Evolutionary conservation across 1,140 invertebrate genomes (phyloP).

Genomic region (Rhizoglyphus robini): DNA sequence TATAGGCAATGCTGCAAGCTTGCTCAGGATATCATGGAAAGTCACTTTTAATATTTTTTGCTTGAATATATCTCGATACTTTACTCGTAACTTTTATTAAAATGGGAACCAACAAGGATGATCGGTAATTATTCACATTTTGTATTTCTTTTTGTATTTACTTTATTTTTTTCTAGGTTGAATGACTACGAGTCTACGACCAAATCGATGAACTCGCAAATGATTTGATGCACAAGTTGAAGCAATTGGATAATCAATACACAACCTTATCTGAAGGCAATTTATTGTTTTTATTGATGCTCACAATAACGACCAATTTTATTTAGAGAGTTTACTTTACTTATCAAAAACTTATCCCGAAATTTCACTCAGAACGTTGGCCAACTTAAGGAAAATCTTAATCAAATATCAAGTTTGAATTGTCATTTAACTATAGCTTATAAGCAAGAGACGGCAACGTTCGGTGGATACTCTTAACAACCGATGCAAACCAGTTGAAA

Average conservation of each 20-base stretch:
- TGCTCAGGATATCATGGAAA: no score
- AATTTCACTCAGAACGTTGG: background rate
- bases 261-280: background rate
- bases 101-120: no score
- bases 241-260: constrained; percentile 16
- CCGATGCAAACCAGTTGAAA: constrained; percentile 34
- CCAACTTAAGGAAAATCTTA: constrained; percentile 5
- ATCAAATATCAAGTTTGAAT: background rate
- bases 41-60: no score
- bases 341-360: background rate
- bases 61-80: no score
- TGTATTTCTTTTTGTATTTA: no score
- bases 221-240: constrained; percentile 18
- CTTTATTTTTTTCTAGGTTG: background rate
- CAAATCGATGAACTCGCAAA: constrained; percentile 16
- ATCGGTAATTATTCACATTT: no score
- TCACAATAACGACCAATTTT: background rate
- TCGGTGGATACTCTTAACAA: constrained; percentile 33
- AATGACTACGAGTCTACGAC: background rate
- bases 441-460: constrained; percentile 33
- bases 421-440: constrained; percentile 29
- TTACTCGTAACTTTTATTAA: no score
- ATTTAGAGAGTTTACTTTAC: constrained; percentile 4
- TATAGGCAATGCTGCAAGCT: no score
- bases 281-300: background rate